Conservation (phyloP, 2,797 vertebrate species). For the Sebastolobus alascanus region DNA sequence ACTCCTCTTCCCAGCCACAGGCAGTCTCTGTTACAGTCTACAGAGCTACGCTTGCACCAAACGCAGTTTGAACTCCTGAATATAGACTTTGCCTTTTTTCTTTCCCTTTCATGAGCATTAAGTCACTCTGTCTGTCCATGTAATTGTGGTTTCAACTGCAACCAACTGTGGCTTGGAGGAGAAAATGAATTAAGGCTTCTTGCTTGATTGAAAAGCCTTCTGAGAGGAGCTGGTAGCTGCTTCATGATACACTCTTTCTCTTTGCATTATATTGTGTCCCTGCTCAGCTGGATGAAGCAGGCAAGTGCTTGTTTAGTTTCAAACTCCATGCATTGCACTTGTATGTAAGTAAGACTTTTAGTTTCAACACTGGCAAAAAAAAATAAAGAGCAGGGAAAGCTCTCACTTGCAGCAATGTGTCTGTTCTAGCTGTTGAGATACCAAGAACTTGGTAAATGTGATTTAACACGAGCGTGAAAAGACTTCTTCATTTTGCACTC, state of each 20-base stretch:
- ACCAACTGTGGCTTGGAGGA: constrained; percentile 73
- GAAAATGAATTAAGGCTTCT: constrained; percentile 76
- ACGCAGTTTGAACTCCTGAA: constrained; percentile 80
- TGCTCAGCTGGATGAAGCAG: constrained; percentile 48
- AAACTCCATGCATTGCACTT: constrained; percentile 23
- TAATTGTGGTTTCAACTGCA: constrained; percentile 80
- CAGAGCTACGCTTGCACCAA: constrained; percentile 74
- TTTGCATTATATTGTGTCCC: constrained; percentile 55
- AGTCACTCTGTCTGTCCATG: constrained; percentile 78
- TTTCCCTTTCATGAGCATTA: constrained; percentile 79
- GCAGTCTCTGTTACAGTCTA: constrained; percentile 78
- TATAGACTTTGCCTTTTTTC: constrained; percentile 77
- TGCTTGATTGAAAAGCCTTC: constrained; percentile 79
- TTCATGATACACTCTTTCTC: constrained; percentile 64
- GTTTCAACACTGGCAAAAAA: constrained; percentile 8
- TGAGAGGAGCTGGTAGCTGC: constrained; percentile 66
- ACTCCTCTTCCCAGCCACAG: constrained; percentile 75
- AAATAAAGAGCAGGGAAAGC: neutral
- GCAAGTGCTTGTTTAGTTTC: constrained; percentile 37
- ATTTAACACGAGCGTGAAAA: constrained; percentile 20
- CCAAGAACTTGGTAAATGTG: constrained; percentile 6
- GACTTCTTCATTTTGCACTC: neutral
- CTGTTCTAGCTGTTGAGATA: constrained; percentile 6
- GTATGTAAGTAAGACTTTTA: constrained; percentile 18
- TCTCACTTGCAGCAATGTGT: constrained; percentile 11